Conservation (phyloP, 2,888 invertebrate genomes). For the Idaea aversata region DNA sequence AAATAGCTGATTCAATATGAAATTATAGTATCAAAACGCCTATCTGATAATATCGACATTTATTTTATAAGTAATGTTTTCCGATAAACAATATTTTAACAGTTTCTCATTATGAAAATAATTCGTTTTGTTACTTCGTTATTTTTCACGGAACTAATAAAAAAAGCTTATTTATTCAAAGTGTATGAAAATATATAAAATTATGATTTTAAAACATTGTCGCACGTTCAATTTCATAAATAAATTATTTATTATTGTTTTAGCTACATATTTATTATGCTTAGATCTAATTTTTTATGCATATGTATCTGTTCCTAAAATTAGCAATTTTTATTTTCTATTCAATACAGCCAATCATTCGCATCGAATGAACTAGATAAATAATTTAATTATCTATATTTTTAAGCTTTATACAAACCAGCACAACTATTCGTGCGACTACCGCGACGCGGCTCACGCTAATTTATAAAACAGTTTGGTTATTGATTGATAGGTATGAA, state of each 20-base stretch:
- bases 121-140: no score
- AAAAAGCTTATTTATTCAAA: not conserved
- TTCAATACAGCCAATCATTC: not conserved
- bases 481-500: not conserved
- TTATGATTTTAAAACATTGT: no score
- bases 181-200: no score
- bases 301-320: not conserved
- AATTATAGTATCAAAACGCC: no score
- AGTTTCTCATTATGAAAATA: not conserved
- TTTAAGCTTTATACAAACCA: not conserved
- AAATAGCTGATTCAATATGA: no score
- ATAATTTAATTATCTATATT: not conserved
- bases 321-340: not conserved
- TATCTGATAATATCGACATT: no score
- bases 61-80: not conserved
- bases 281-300: not conserved
- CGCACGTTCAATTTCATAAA: no score
- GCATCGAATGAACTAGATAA: not conserved
- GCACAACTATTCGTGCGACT: not conserved
- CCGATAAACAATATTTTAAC: not conserved
- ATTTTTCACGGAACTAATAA: not conserved
- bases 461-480: not conserved
- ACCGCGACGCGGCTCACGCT: not conserved
- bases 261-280: not conserved
- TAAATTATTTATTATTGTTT: not conserved